A percentile compares a stretch with the other conserved stretches of the same genome.
These are phyloP conservation scores for Athalia circularis DNA, from an alignment of 2,888 invertebrate species.

Conservation along the genomic window DNA sequence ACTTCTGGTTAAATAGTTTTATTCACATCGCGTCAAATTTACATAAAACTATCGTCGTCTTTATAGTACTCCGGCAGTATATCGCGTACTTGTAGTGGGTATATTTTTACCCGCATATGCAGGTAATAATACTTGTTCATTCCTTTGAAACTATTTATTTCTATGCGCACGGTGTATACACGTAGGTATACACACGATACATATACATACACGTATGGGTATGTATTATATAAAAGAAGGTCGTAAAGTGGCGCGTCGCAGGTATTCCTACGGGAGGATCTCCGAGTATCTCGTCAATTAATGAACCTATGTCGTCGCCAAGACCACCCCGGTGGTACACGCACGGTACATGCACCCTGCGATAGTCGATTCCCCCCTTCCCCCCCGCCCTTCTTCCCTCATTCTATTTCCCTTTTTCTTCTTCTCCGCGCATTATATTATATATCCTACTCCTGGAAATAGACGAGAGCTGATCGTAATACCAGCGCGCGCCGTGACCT, in stretches of 20 bases:
- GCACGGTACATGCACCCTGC: slow-evolving; percentile 59
- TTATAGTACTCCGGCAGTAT: too few species aligned
- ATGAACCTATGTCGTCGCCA: slow-evolving; percentile 71
- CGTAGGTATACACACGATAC: background rate
- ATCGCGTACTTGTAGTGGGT: too few species aligned
- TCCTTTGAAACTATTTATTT: too few species aligned
- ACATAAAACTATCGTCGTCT: too few species aligned
- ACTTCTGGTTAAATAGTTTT: too few species aligned
- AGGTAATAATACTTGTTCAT: too few species aligned
- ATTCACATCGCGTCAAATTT: too few species aligned
- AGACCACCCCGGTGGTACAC: slow-evolving; percentile 70
- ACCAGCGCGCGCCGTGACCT: background rate
- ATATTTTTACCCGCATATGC: too few species aligned
- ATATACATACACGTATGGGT: background rate
- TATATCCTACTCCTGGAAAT: background rate
- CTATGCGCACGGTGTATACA: too few species aligned
- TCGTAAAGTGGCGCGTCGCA: slow-evolving; percentile 28
- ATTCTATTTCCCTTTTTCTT: slow-evolving; percentile 26
- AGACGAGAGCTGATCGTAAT: slow-evolving; percentile 40
- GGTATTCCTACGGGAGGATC: slow-evolving; percentile 30
- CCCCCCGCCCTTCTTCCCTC: slow-evolving; percentile 48
- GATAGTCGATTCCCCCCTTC: slow-evolving; percentile 43
- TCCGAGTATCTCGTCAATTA: slow-evolving; percentile 69
- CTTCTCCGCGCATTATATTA: background rate
- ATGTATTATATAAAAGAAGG: background rate